Evolutionary conservation across 2,113 vertebrate genomes (phyloP).

Genomic region (Macquaria ambigua): DNA sequence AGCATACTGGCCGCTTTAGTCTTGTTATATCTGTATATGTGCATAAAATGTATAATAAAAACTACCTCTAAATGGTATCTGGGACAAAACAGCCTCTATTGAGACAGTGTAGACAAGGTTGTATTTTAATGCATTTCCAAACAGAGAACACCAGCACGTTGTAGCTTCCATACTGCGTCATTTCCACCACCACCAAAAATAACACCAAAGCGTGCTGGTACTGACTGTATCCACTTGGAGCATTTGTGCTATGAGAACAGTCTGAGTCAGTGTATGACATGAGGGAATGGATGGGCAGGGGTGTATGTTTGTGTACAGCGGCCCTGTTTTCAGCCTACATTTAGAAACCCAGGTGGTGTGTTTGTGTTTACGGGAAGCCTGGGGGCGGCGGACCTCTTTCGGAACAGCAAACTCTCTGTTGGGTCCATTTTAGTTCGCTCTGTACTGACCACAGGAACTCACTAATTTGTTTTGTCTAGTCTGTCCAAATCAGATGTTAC

Average conservation of each 20-base stretch:
- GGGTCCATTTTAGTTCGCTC: slow-evolving; percentile 22
- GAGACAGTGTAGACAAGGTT: background rate
- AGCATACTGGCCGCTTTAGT: background rate
- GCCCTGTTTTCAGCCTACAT: slow-evolving; percentile 24
- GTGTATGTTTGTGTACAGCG: slow-evolving; percentile 50
- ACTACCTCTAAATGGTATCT: background rate
- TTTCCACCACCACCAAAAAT: slow-evolving; percentile 13
- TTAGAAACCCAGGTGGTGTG: slow-evolving; percentile 46
- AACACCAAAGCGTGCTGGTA: slow-evolving; percentile 15
- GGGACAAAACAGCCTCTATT: background rate
- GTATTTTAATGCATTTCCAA: background rate
- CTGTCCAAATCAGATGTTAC: slow-evolving; percentile 51
- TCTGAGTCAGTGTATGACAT: slow-evolving; percentile 28
- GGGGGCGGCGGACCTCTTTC: slow-evolving; percentile 31
- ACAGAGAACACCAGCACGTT: background rate
- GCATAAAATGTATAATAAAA: background rate
- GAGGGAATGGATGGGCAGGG: background rate
- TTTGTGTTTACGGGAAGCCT: slow-evolving; percentile 66
- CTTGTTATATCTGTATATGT: background rate
- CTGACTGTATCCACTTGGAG: slow-evolving; percentile 27
- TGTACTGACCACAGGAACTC: slow-evolving; percentile 35
- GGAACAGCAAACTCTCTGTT: slow-evolving; percentile 64
- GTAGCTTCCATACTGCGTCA: background rate
- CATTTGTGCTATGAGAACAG: slow-evolving; percentile 10
- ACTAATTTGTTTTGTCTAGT: slow-evolving; percentile 66